Evolutionary conservation across 2,797 vertebrate species (phyloP), one percentile per base, ranked within the genome.

Genomic region (Knipowitschia caucasica): DNA sequence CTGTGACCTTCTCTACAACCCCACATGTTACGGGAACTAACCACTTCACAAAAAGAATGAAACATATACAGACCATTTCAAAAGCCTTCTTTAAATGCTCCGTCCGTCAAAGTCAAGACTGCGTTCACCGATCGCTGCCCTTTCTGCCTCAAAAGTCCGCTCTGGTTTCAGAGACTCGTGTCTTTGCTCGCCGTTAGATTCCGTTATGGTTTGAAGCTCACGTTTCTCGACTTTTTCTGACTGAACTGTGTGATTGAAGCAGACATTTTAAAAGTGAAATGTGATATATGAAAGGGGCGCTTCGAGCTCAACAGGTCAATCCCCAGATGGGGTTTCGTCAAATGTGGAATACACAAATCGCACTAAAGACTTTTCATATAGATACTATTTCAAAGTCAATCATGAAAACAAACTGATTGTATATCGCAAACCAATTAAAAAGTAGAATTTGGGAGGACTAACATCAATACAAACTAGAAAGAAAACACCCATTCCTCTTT

Each of bases 121-220:
- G 45, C 39, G 34, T 57, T 55, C 36, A 47, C 34, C 43, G 21
- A 52, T 66, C 51, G 23, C 6, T 50, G 55, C 39, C 12, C 57
- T 59, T 69, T 59, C 53, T 64, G 68, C 47, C 72, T 64, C 44
- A 53, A 64, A 72, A 71, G 66, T 71, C 70, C 40, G 15, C 33
- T 56, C 67, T 47, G 46, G 53, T 67, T 60, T 74, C 62, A 56
- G 56, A 56, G 51, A 39, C 36, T 33, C 38, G 64, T 39, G 49
- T 68, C 65, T 78, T 79, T 64, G 71, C 63, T 67, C 50, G 55
- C 49, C 56, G 27, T 56, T 61, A 59, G 53, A 45, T 29, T 18
- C 69, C 58, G 62, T 75, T 75, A 58, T 55, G 56, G 77, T 74
- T 46, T 43, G 67, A 69, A 66, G 70, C 47, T 80, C 52, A 27